Conservation (phyloP, 2,797 vertebrate species). For the Margarornis squamiger region DNA sequence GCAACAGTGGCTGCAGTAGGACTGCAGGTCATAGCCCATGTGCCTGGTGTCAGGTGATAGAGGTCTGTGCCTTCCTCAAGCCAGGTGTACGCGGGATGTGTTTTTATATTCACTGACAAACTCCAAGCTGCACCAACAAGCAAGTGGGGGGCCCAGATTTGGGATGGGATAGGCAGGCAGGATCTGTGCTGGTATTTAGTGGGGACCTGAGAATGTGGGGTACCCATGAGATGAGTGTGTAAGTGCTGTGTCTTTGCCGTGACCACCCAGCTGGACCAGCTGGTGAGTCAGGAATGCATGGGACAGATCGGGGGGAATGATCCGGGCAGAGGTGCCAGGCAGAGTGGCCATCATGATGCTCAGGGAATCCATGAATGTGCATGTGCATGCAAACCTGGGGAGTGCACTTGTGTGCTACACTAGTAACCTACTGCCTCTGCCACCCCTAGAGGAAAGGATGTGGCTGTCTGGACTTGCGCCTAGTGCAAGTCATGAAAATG, state of each 20-base stretch:
- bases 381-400: background rate
- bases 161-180: accelerated
- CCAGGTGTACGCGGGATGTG: accelerated
- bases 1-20: accelerated
- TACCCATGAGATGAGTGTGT: background rate
- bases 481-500: accelerated
- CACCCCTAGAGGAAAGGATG: background rate
- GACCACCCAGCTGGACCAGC: background rate
- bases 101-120: background rate
- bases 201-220: background rate
- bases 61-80: background rate
- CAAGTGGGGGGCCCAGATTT: accelerated
- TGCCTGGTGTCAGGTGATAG: background rate
- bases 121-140: background rate
- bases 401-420: accelerated
- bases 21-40: accelerated
- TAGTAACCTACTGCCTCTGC: background rate
- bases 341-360: accelerated
- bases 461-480: too few relatives aligned
- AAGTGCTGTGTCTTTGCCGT: accelerated
- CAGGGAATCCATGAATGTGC: accelerated
- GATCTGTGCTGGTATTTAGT: background rate
- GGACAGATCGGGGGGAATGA: accelerated
- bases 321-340: accelerated
- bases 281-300: accelerated